These are phyloP conservation scores for Silurus aristotelis DNA, from an alignment of 2,797 vertebrate species.

Conservation along the genomic window DNA sequence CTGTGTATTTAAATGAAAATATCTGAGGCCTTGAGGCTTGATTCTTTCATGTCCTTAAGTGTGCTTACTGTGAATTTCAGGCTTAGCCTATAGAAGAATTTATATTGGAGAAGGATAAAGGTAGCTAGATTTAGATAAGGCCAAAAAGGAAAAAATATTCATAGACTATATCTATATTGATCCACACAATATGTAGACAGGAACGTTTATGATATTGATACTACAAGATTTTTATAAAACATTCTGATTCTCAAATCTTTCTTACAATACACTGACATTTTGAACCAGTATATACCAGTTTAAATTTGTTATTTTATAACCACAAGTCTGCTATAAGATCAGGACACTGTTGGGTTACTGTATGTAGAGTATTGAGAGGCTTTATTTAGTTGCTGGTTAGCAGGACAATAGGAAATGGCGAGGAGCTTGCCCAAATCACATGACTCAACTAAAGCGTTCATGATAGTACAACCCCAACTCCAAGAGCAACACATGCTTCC, in stretches of 20 bases:
- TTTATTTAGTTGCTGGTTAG: neutral
- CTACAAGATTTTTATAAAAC: neutral
- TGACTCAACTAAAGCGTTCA: too few relatives aligned
- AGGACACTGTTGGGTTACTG: too few relatives aligned
- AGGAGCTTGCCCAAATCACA: too few relatives aligned
- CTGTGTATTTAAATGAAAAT: neutral
- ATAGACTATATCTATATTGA: neutral
- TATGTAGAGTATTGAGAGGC: neutral
- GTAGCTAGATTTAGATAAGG: neutral
- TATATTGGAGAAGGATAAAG: neutral
- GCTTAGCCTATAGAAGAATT: neutral
- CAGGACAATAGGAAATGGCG: neutral
- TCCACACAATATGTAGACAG: neutral
- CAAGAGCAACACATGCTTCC: too few relatives aligned
- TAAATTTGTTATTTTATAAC: too few relatives aligned
- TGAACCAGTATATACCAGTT: too few relatives aligned
- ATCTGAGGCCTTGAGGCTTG: neutral
- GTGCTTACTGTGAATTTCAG: neutral
- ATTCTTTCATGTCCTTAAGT: neutral
- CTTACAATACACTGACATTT: neutral
- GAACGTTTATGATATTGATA: neutral
- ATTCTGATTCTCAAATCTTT: neutral
- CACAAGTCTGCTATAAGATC: too few relatives aligned
- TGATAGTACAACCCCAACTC: too few relatives aligned
- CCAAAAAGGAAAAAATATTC: neutral